These are phyloP conservation scores for Gisinianus flammeolus DNA, from an alignment of 2,888 invertebrate genomes.

Conservation along the genomic window DNA sequence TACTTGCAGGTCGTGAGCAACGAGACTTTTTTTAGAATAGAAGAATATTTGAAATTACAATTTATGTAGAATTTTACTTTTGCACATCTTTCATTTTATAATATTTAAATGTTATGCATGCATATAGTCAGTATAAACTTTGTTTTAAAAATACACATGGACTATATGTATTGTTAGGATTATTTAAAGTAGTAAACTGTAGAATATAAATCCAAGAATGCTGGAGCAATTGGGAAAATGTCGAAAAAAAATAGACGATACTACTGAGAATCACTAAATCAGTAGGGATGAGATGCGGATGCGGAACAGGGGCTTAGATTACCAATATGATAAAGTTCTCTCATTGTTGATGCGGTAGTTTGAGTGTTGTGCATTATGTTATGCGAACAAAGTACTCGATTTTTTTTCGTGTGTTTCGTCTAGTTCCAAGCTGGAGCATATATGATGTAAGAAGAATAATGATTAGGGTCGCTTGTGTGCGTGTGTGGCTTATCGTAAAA, in stretches of 20 bases:
- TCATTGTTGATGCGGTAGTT: constrained; percentile 13
- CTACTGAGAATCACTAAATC: constrained; percentile 1
- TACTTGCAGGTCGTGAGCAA: no score
- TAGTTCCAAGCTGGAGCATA: constrained; percentile 10
- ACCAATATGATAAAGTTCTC: constrained; percentile 13
- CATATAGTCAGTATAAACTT: no score
- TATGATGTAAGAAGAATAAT: constrained; percentile 24
- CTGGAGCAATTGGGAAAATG: neutral
- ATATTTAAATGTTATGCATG: no score
- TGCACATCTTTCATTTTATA: no score
- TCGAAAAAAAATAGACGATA: no score
- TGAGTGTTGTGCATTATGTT: constrained; percentile 4
- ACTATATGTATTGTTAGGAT: no score
- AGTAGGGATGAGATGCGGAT: constrained; percentile 8
- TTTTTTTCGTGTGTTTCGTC: neutral
- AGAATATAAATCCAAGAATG: constrained; percentile 3
- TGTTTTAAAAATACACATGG: no score
- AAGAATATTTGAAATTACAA: no score
- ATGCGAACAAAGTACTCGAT: neutral
- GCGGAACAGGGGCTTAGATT: neutral
- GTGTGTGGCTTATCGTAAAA: constrained; percentile 9
- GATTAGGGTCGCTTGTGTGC: constrained; percentile 17
- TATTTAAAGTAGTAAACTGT: neutral
- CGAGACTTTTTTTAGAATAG: no score
- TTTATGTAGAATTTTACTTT: no score